Conservation (phyloP, 92 coral and sea anemone genomes). For the Porites divaricata region DNA sequence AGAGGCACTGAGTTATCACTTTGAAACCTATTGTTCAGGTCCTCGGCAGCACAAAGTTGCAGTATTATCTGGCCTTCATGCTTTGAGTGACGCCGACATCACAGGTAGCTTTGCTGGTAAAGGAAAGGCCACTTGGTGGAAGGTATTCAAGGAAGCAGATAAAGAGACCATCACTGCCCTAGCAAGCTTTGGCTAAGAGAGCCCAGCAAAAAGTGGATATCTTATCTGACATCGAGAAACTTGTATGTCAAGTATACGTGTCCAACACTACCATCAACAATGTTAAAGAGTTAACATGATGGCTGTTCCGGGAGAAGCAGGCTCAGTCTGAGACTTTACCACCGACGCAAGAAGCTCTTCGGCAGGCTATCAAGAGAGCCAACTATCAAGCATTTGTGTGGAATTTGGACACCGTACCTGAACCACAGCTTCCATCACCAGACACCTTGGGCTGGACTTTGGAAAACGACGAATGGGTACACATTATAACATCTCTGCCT, state of each 20-base stretch:
- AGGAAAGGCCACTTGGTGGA: slow-evolving; percentile 8
- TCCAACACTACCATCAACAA: slow-evolving; percentile 32
- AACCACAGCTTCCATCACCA: slow-evolving; percentile 58
- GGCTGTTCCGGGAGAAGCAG: not conserved
- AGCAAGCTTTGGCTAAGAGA: slow-evolving; percentile 19
- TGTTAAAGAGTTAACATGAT: slow-evolving; percentile 47
- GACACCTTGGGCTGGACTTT: slow-evolving; percentile 56
- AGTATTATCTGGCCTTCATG: slow-evolving; percentile 52
- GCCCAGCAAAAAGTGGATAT: slow-evolving; percentile 23
- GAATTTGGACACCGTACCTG: slow-evolving; percentile 26
- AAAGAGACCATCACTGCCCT: too few relatives aligned
- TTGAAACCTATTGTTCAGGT: slow-evolving; percentile 36
- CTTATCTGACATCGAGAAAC: slow-evolving; percentile 33
- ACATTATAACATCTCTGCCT: slow-evolving; percentile 38
- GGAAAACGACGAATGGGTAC: slow-evolving; percentile 38
- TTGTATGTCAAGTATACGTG: slow-evolving; percentile 35
- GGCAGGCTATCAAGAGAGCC: slow-evolving; percentile 34
- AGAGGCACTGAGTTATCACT: slow-evolving; percentile 28
- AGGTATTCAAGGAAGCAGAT: not conserved
- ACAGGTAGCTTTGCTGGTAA: not conserved
- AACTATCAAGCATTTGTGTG: slow-evolving; percentile 50
- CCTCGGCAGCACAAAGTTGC: slow-evolving; percentile 38
- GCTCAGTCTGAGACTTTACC: slow-evolving; percentile 57
- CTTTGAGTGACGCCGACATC: too few relatives aligned
- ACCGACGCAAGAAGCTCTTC: slow-evolving; percentile 52